Percentiles rank a stretch among this genome's conserved stretches.
phyloP scores from a whole-genome alignment of 2,888 invertebrate genomes.

The Sialis fuliginosa region DNA sequence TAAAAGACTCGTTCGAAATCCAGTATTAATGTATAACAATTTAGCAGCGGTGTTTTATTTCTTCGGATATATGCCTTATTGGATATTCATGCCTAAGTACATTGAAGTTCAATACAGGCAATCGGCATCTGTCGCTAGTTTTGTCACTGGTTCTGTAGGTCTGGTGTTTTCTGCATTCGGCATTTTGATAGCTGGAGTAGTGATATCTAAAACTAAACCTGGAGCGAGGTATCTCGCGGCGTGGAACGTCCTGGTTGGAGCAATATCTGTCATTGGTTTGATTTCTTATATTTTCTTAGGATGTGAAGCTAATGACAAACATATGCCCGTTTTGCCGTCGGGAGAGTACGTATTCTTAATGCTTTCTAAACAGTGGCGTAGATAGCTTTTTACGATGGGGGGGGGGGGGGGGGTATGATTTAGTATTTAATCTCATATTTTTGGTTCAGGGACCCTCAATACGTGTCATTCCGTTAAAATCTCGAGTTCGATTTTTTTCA shows the following conservation, averaged over 20 bases:
- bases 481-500: no score
- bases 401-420: no score
- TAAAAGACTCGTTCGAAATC: slow-evolving; percentile 42
- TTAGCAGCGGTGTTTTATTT: slow-evolving; percentile 56
- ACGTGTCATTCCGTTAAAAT: no score
- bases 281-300: slow-evolving; percentile 47
- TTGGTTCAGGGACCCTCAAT: no score
- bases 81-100: slow-evolving; percentile 69
- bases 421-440: no score
- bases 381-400: no score
- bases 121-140: slow-evolving; percentile 54
- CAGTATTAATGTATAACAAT: slow-evolving; percentile 52
- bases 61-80: slow-evolving; percentile 54
- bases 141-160: slow-evolving; percentile 54
- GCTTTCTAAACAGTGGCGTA: no score
- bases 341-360: slow-evolving; percentile 20
- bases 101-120: slow-evolving; percentile 67
- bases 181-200: slow-evolving; percentile 43
- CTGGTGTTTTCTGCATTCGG: slow-evolving; percentile 52
- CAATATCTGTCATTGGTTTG: slow-evolving; percentile 41
- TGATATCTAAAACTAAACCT: slow-evolving; percentile 48
- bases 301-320: slow-evolving; percentile 40
- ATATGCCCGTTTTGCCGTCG: slow-evolving; percentile 23
- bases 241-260: slow-evolving; percentile 50
- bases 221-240: slow-evolving; percentile 44